Percentiles rank a stretch among this genome's conserved stretches.
These are phyloP conservation scores for Drosophila ogumai DNA, from an alignment of 1,140 invertebrate genomes.

Conservation along the genomic window DNA sequence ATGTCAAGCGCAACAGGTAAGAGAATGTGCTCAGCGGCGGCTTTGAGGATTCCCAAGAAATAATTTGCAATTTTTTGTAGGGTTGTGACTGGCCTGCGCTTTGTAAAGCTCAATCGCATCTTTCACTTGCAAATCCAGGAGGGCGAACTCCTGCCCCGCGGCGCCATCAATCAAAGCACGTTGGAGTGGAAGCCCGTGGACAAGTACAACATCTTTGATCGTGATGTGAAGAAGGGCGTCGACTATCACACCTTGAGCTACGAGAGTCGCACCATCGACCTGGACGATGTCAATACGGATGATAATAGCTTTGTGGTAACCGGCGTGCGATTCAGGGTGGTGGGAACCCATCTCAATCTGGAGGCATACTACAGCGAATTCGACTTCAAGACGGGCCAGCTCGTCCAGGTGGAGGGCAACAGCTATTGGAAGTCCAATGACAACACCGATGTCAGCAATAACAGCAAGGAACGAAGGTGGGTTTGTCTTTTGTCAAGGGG, in stretches of 20 bases:
- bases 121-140: conserved; percentile 94
- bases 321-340: conserved; percentile 89
- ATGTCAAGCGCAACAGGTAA: conserved; percentile 91
- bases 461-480: conserved; percentile 66
- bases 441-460: conserved; percentile 88
- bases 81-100: conserved; percentile 91
- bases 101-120: conserved; percentile 90
- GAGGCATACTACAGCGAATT: conserved; percentile 92
- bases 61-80: conserved; percentile 82
- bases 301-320: conserved; percentile 87
- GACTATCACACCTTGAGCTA: conserved; percentile 92
- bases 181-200: conserved; percentile 89
- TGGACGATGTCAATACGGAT: conserved; percentile 90
- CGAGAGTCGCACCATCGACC: conserved; percentile 91
- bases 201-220: conserved; percentile 87
- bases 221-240: conserved; percentile 86
- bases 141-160: conserved; percentile 88
- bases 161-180: conserved; percentile 87
- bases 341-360: conserved; percentile 93
- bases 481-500: background rate
- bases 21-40: too few relatives aligned
- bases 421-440: conserved; percentile 93
- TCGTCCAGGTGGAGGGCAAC: conserved; percentile 87
- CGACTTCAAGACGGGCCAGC: conserved; percentile 90
- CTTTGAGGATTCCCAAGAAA: background rate